Evolutionary conservation across 2,888 invertebrate species (phyloP), one percentile per base, ranked within the genome.

Genomic region (Nymphalis polychloros): DNA sequence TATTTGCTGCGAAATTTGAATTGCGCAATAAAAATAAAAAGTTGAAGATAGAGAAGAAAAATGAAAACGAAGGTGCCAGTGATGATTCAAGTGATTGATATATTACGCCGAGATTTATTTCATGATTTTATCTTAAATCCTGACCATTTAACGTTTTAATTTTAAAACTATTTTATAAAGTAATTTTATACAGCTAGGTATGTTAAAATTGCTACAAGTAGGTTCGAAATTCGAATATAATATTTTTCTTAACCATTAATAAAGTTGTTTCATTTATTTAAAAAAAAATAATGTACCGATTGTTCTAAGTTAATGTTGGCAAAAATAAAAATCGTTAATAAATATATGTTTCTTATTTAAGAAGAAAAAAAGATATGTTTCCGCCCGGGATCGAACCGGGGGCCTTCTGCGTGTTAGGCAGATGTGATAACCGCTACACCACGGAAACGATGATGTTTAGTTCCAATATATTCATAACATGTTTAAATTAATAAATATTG

Each of bases 321-420:
- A 13, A 20, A 41, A 46, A 46, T 46, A 59, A 20, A 31, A 10
- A 47, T 13, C 3, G 13, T 48, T 31, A 31, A 31, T 27, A 31
- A 31, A 31, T 31, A 31, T 31, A 31, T 31, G 6, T 31, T 31
- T 31, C 23, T n/a, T 48, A 48, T 27, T 59, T 49, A 2, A 49
- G 46, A 63, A 64, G 49, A 55, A 19, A 87, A 90, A 87, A 81
- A 64, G n/a, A n/a, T 72, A 81, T 95, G 96, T 95, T 96, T 95
- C 94, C 95, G 96, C 96, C 96, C 95, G 95, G 96, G 96, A 95
- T 96, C 95, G 96, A 96, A 96, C 96, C 95, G 96, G 96, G 96
- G 96, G 94, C 96, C 96, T 96, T 96, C 96, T 96, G 96, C 96
- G 96, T 96, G 96, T 96, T 96, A 96, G 95, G 96, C 96, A 96